Conservation (phyloP, 1,140 invertebrate species). For the Belonocnema kinseyi region DNA sequence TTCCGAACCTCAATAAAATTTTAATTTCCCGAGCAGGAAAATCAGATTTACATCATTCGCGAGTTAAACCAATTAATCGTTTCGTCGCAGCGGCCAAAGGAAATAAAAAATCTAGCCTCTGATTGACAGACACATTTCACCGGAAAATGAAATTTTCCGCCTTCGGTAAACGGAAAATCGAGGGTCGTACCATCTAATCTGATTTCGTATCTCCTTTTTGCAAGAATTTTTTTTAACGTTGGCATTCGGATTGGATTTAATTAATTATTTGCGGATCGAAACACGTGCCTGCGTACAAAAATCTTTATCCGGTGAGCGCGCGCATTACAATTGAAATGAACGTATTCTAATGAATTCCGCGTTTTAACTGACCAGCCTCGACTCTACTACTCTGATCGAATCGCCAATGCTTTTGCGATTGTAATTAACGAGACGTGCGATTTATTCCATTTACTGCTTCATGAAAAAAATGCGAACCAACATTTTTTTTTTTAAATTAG, state of each 20-base stretch:
- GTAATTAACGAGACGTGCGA: constrained; percentile 17
- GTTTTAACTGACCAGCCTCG: constrained; percentile 18
- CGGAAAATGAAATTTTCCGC: constrained; percentile 3
- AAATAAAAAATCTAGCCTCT: not conserved
- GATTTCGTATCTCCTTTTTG: constrained; percentile 24
- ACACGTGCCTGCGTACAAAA: too few species aligned
- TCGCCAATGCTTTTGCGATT: constrained; percentile 16
- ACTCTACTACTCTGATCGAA: not conserved
- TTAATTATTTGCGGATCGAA: constrained; percentile 22
- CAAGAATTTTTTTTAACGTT: not conserved
- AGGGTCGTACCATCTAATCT: not conserved
- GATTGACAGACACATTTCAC: constrained; percentile 19
- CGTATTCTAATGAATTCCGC: constrained; percentile 51
- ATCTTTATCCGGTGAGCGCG: constrained; percentile 23
- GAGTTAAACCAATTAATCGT: constrained; percentile 18
- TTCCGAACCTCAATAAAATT: not conserved
- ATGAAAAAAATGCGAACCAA: constrained; percentile 8
- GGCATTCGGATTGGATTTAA: constrained; percentile 3
- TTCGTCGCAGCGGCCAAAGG: not conserved
- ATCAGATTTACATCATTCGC: not conserved
- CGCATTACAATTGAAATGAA: constrained; percentile 44
- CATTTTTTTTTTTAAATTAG: not conserved
- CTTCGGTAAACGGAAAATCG: not conserved
- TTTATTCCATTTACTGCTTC: not conserved
- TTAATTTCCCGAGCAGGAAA: not conserved